A percentile compares a stretch with the other conserved stretches of the same genome.
phyloP scores from a whole-genome alignment of 2,888 invertebrate genomes.

The Scelioninae gen. 2 region DNA sequence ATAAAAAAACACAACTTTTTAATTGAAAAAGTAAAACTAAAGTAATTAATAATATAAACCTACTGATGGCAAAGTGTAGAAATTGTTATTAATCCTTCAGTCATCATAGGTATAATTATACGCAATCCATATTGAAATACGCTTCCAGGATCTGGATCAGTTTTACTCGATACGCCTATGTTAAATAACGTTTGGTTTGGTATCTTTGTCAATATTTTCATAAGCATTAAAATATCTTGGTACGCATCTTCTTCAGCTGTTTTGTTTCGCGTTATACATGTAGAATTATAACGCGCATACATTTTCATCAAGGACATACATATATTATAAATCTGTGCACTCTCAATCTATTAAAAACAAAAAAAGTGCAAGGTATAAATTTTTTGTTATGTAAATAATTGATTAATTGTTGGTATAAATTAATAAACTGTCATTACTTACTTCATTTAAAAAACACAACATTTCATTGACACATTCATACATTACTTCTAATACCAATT shows the following conservation, averaged over 20 bases:
- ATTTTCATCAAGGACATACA: constrained; percentile 83
- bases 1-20: no score
- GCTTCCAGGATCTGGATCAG: constrained; percentile 76
- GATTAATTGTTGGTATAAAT: no score
- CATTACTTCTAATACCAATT: constrained; percentile 84
- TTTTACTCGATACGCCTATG: constrained; percentile 74
- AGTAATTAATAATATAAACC: constrained; percentile 59
- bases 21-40: neutral
- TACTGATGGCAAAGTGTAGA: constrained; percentile 82
- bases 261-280: constrained; percentile 79
- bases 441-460: constrained; percentile 37
- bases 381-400: no score
- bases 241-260: constrained; percentile 85
- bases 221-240: constrained; percentile 86
- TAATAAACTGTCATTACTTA: constrained; percentile 11
- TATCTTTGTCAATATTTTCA: constrained; percentile 83
- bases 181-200: constrained; percentile 77
- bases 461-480: constrained; percentile 84
- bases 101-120: constrained; percentile 81
- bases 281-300: constrained; percentile 82
- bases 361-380: no score
- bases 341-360: constrained; percentile 76
- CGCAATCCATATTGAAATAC: constrained; percentile 83
- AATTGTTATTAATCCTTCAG: constrained; percentile 81
- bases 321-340: constrained; percentile 81